Conservation (phyloP, 2,113 vertebrate genomes). For the Cnemophilus loriae region DNA sequence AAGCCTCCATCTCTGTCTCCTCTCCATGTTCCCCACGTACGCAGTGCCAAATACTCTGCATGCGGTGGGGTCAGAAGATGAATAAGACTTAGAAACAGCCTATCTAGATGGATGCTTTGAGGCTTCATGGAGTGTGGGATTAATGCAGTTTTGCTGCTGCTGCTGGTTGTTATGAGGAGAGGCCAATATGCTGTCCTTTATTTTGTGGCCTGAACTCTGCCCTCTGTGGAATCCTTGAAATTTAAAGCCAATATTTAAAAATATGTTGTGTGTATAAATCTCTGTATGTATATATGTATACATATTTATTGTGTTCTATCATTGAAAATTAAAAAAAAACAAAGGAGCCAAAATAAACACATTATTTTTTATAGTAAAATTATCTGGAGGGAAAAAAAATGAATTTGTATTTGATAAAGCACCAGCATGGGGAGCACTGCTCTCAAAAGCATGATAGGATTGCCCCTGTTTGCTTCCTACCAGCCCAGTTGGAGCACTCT, state of each 20-base stretch:
- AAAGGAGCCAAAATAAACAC: not conserved
- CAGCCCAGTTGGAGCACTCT: not conserved
- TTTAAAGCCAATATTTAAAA: not conserved
- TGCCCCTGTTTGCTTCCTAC: not conserved
- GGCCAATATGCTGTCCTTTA: not conserved
- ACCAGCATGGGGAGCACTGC: not conserved
- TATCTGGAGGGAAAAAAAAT: not conserved
- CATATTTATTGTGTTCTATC: not conserved
- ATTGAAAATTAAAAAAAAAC: not conserved
- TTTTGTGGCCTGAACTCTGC: not conserved
- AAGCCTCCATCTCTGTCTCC: not conserved
- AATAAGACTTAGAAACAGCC: not conserved
- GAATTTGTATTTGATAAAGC: not conserved
- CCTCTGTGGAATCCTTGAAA: not conserved
- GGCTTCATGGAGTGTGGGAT: not conserved
- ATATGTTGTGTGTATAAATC: not conserved
- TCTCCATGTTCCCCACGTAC: rapidly evolving
- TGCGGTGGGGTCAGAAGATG: not conserved
- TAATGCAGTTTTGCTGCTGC: not conserved
- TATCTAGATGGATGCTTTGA: not conserved
- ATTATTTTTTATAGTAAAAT: not conserved
- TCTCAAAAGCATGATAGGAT: not conserved
- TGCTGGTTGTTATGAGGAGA: not conserved
- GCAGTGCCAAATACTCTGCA: not conserved
- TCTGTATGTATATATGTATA: not conserved